Evolutionary conservation across 2,888 invertebrate genomes (phyloP).

Genomic region (Cheilosia scutellata): DNA sequence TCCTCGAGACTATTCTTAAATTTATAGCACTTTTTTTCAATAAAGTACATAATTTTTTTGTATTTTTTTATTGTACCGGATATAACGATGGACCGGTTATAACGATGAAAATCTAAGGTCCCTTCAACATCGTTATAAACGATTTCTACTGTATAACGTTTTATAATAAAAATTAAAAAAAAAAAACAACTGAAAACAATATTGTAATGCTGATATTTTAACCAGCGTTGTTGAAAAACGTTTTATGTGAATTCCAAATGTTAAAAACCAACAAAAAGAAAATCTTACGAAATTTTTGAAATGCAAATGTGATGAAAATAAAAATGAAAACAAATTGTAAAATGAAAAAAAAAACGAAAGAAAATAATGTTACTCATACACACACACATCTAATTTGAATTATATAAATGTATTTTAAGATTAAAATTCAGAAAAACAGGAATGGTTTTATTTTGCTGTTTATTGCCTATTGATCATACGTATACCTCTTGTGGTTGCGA

Average conservation of each 20-base stretch:
- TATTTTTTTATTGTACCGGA: too few relatives aligned
- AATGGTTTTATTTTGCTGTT: constrained; percentile 29
- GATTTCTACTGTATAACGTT: too few relatives aligned
- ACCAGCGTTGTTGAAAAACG: constrained; percentile 23
- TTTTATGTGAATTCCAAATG: constrained; percentile 33
- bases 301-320: constrained; percentile 43
- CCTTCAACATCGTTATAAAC: too few relatives aligned
- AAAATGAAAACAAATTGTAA: constrained; percentile 37
- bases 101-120: too few relatives aligned
- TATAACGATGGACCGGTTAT: too few relatives aligned
- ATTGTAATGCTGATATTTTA: constrained; percentile 47
- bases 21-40: too few relatives aligned
- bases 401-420: constrained; percentile 62
- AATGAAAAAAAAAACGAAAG: constrained; percentile 7
- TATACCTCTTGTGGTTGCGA: too few relatives aligned
- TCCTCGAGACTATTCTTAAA: too few relatives aligned
- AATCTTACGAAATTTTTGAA: constrained; percentile 47
- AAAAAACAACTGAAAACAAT: constrained; percentile 48
- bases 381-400: constrained; percentile 59
- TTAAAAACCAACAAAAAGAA: constrained; percentile 14
- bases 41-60: too few relatives aligned
- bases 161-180: constrained; percentile 29
- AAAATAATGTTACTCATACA: constrained; percentile 32
- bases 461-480: neutral
- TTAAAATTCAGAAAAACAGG: constrained; percentile 50